phyloP scores from a whole-genome alignment of 2,113 vertebrate species.

The Melanerpes aurifrons region DNA sequence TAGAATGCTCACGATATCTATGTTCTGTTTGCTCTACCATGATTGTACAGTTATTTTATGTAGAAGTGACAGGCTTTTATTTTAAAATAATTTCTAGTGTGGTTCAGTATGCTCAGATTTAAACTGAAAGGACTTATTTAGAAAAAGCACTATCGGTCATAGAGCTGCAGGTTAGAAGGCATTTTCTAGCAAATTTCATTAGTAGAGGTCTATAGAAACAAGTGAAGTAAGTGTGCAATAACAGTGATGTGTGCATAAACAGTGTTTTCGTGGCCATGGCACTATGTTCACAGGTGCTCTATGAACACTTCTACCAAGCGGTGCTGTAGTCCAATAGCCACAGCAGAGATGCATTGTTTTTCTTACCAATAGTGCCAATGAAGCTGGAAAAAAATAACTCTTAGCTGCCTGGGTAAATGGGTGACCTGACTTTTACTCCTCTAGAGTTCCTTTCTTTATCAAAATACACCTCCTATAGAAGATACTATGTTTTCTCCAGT shows the following conservation, averaged over 20 bases:
- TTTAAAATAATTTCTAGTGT: neutral
- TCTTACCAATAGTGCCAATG: neutral
- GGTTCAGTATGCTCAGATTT: neutral
- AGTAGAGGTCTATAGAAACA: neutral
- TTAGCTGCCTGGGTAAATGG: neutral
- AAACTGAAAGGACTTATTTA: neutral
- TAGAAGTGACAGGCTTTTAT: neutral
- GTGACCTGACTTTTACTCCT: neutral
- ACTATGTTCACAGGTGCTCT: neutral
- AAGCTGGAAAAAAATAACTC: neutral
- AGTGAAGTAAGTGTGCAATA: neutral
- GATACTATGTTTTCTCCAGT: neutral
- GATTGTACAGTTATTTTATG: neutral
- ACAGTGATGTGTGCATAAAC: neutral
- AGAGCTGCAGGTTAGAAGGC: neutral
- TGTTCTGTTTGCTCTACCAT: neutral
- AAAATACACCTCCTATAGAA: neutral
- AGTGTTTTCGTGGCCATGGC: neutral
- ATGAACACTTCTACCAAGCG: neutral
- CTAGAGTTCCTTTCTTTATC: neutral
- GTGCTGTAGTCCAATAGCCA: neutral
- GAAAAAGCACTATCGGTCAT: neutral
- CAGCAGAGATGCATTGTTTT: accelerated
- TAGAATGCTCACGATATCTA: neutral
- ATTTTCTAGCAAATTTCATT: neutral